These are phyloP conservation scores for Rhyacophila evoluta DNA, from an alignment of 2,888 invertebrate species.

Conservation along the genomic window DNA sequence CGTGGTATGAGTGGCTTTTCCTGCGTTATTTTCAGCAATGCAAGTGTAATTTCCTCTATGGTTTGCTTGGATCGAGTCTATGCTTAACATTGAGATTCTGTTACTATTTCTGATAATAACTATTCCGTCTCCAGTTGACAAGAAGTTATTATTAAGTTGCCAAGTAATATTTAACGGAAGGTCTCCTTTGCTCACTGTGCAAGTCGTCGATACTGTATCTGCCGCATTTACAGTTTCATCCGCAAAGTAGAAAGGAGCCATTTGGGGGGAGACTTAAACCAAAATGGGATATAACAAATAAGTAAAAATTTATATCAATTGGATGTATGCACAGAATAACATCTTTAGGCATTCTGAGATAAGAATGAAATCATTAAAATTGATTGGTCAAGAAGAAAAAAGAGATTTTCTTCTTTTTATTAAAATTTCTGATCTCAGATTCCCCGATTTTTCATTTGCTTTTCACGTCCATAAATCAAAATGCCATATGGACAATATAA, in stretches of 20 bases:
- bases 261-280: conserved; percentile 80
- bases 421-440: too few relatives aligned
- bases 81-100: conserved; percentile 67
- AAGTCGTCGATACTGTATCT: conserved; percentile 78
- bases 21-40: conserved; percentile 72
- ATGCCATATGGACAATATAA: neutral
- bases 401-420: too few relatives aligned
- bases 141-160: conserved; percentile 70
- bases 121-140: conserved; percentile 67
- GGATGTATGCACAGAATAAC: too few relatives aligned
- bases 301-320: neutral
- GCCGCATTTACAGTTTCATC: conserved; percentile 79
- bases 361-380: too few relatives aligned
- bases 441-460: too few relatives aligned
- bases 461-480: too few relatives aligned
- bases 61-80: conserved; percentile 68
- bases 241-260: conserved; percentile 82
- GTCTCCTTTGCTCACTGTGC: conserved; percentile 79
- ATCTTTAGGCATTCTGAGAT: too few relatives aligned
- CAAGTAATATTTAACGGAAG: conserved; percentile 76
- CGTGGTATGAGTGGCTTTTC: conserved; percentile 62
- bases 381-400: too few relatives aligned
- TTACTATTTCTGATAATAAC: conserved; percentile 64
- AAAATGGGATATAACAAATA: conserved; percentile 50
- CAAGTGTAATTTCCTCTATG: conserved; percentile 77